Evolutionary conservation across 2,797 vertebrate genomes (phyloP).

Genomic region (Agapornis canus): DNA sequence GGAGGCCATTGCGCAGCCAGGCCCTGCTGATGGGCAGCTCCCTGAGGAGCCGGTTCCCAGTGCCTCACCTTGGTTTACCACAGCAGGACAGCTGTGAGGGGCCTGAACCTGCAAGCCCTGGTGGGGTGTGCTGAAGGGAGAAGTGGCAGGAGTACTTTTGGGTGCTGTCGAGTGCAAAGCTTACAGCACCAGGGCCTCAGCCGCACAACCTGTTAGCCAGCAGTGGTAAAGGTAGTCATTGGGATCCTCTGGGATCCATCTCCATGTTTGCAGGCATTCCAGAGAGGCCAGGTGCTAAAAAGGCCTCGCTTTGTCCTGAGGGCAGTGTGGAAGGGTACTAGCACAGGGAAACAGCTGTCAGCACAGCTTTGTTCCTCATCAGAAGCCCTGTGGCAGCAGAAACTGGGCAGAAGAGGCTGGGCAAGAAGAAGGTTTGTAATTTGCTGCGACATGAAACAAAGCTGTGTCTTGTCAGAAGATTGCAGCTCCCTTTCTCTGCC

Average conservation of each 20-base stretch:
- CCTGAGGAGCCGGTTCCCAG: fast-evolving
- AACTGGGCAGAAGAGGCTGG: not conserved
- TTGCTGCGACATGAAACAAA: not conserved
- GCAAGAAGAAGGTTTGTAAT: not conserved
- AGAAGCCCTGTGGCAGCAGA: not conserved
- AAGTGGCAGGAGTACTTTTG: fast-evolving
- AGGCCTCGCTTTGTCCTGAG: not conserved
- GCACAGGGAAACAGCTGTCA: not conserved
- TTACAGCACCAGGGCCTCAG: not conserved
- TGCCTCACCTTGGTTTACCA: not conserved
- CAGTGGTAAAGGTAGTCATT: fast-evolving
- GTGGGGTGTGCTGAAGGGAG: fast-evolving
- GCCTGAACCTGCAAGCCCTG: not conserved
- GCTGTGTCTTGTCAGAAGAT: not conserved
- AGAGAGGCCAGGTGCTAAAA: not conserved
- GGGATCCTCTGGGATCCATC: not conserved
- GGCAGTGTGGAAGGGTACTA: fast-evolving
- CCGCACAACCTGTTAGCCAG: not conserved
- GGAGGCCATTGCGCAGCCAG: not conserved
- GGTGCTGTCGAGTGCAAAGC: fast-evolving
- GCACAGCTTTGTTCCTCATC: fast-evolving
- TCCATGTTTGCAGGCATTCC: not conserved
- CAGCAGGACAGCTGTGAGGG: not conserved
- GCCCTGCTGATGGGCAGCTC: not conserved
- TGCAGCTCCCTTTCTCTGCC: not conserved